These are phyloP conservation scores for Plebejus melissa DNA, from an alignment of 2,888 invertebrate genomes.

Conservation along the genomic window DNA sequence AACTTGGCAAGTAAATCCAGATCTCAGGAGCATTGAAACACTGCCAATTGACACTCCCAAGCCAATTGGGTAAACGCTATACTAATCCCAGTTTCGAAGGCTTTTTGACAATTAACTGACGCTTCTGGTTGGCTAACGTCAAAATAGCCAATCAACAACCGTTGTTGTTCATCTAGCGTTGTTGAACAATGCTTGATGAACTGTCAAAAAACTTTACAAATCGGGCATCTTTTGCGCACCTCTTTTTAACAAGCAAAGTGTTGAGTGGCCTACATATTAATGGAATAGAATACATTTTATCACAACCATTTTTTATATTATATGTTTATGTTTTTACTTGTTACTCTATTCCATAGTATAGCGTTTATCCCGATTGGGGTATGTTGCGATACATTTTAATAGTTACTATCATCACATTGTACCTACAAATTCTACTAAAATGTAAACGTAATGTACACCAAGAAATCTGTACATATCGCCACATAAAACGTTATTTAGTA, in stretches of 20 bases:
- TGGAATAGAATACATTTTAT: neutral
- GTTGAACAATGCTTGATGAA: neutral
- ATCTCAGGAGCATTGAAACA: conserved; percentile 25
- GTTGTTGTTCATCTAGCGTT: too few species aligned
- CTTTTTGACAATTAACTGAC: neutral
- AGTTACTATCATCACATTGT: neutral
- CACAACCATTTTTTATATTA: neutral
- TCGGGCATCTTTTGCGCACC: neutral
- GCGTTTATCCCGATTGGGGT: neutral
- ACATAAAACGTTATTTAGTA: conserved; percentile 38
- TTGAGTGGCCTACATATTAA: neutral
- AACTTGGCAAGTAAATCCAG: conserved; percentile 57
- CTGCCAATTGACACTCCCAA: conserved; percentile 27
- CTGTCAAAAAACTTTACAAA: neutral
- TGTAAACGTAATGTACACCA: conserved; percentile 19
- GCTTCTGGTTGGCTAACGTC: neutral
- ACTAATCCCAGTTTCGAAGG: too few species aligned
- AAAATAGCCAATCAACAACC: neutral
- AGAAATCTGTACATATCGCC: conserved; percentile 25
- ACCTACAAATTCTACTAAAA: neutral
- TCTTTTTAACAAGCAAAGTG: neutral
- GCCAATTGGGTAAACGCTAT: conserved; percentile 6
- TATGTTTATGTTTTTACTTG: neutral
- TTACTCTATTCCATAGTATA: neutral
- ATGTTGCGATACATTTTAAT: conserved; percentile 3